Evolutionary conservation across 2,113 vertebrate genomes (phyloP), one percentile per base, ranked within the genome.

Genomic region (Rhinopomastus cyanomelas): DNA sequence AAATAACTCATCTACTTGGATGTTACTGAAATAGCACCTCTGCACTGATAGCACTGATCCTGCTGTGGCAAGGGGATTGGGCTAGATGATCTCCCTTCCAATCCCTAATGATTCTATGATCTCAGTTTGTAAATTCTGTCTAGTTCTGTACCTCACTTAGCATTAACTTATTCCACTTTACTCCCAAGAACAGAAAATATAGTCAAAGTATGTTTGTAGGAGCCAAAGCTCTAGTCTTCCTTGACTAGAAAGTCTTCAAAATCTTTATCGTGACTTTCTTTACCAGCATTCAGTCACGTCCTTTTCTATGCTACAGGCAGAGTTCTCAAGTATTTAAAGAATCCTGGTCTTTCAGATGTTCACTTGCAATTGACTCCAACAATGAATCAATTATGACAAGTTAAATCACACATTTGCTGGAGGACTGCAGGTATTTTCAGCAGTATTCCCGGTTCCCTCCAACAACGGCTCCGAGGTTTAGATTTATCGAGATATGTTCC

Each of bases 401-500:
- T 66, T 89, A 93, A 87, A 87, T 55, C 91, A 89, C 73, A 95
- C 62, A 8, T 73, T 91, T 66, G 71, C 74, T 87, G 36, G 32
- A 92, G 74, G 62, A 92, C 44, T 65, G 83, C 76, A 92, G 80
- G 82, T 82, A 91, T 90, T 91, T 86, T 69, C 85, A 74, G 67
- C n/a, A 48, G 66, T 91, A 73, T 88, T 72, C 55, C 25, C 55
- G 52, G 17, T 42, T 93, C 37, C 77, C 87, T 90, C 85, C 91
- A 94, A 96, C 29, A 25, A 90, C 96, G 30, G 72, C 75, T 69
- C 73, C 91, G 95, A 94, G 42, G 72, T 90, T 93, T 89, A 96
- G 93, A 97, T 96, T 97, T 97, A 96, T 96, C 2, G 78, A 92
- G 89, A 68, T 93, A 49, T 90, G 84, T 87, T 95, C 87, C 96